These are phyloP conservation scores for Pristionchus mayeri DNA, from an alignment of 2,888 invertebrate species.

Conservation along the genomic window DNA sequence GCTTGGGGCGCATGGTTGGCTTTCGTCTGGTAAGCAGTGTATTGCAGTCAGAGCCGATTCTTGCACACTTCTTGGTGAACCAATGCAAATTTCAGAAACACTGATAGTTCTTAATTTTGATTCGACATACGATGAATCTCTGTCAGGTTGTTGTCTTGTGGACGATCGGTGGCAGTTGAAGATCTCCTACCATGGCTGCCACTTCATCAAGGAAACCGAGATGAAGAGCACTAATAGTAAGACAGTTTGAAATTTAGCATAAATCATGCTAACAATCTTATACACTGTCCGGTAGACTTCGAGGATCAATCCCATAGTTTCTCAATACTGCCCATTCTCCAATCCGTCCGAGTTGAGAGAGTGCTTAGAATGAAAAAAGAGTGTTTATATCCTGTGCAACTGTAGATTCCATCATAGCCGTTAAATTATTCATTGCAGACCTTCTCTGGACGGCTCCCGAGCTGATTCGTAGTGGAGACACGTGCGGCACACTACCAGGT, in stretches of 20 bases:
- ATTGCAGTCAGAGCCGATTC: not conserved
- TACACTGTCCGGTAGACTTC: too few species aligned
- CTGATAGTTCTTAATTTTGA: not conserved
- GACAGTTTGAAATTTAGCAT: too few species aligned
- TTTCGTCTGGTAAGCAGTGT: conserved; percentile 50
- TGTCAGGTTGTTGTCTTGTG: not conserved
- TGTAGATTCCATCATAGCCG: too few species aligned
- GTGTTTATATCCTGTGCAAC: too few species aligned
- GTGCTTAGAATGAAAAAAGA: too few species aligned
- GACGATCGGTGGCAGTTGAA: conserved; percentile 48
- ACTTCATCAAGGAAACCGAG: conserved; percentile 42
- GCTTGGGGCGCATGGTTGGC: conserved; percentile 67
- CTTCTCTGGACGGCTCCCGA: conserved; percentile 65
- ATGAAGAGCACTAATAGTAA: conserved; percentile 26
- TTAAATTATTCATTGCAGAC: not conserved
- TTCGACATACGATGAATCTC: not conserved
- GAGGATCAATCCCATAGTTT: too few species aligned
- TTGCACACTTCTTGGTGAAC: too few species aligned
- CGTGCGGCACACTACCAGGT: conserved; percentile 60
- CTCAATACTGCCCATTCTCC: too few species aligned
- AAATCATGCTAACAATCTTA: too few species aligned
- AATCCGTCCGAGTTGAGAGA: too few species aligned
- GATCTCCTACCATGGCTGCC: conserved; percentile 37
- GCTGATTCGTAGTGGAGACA: conserved; percentile 54
- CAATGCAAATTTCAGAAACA: too few species aligned